These are phyloP conservation scores for Cynopterus brachyotis DNA, from an alignment of 2,113 vertebrate species.

Conservation along the genomic window DNA sequence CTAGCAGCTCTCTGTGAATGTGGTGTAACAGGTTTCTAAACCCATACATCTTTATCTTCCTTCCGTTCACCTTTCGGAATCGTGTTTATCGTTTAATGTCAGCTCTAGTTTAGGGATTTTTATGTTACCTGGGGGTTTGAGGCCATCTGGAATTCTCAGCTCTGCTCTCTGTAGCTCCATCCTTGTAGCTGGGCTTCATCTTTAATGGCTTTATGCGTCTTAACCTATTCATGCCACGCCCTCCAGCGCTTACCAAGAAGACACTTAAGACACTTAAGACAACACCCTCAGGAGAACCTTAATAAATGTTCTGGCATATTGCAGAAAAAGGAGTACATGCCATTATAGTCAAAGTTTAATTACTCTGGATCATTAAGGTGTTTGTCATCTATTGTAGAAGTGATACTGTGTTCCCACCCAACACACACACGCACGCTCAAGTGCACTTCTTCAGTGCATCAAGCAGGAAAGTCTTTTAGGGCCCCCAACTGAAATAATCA, in stretches of 20 bases:
- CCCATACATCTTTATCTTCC: background rate
- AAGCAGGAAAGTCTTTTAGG: background rate
- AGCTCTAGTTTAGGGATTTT: constrained; percentile 9
- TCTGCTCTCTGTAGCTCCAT: background rate
- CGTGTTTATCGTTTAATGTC: background rate
- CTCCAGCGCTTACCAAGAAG: background rate
- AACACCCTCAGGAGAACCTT: background rate
- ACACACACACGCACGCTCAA: background rate
- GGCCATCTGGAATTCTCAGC: background rate
- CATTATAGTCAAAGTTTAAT: background rate
- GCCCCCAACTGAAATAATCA: background rate
- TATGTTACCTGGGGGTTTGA: constrained; percentile 8
- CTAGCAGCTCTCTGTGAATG: background rate
- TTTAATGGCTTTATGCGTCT: background rate
- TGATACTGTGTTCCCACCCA: no score
- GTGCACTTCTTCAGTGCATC: background rate
- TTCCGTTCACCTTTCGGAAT: background rate
- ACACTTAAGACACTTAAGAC: background rate
- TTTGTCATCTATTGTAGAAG: background rate
- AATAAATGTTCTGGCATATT: background rate
- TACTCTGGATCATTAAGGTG: background rate
- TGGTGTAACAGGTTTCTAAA: background rate
- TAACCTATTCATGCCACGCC: background rate
- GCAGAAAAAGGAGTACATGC: background rate
- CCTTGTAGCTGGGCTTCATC: background rate